Base-by-base conservation (phyloP, 2,888 invertebrate genomes). In the Hyposoter didymator region DNA sequence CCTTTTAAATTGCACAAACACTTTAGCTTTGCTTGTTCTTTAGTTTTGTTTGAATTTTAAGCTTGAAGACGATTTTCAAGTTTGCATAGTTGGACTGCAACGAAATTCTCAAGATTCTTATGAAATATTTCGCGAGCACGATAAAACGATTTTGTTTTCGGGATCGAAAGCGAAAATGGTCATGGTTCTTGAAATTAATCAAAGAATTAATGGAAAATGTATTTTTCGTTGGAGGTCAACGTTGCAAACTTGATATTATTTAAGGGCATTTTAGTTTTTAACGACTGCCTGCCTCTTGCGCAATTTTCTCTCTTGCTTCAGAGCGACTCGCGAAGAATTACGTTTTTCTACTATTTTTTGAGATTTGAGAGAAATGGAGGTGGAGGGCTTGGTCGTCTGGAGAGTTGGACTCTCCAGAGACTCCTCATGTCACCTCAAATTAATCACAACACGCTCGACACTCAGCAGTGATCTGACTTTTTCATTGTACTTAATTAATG, bases 401-500 rank as follows among this genome's bases (percentile, higher is more conserved):
- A 89, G 90, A 84, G 87, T 85, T 19, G 78, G 67, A 45, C 85
- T 88, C 90, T 88, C 90, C 90, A 91, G 91, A 35, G 82, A 62
- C 75, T 88, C 90, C 90, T 93, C 91, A 87, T 94, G 95, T 95
- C 95, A 95, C 94, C 95, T 95, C 78, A 94, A 92, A 85, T 93
- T 93, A 94, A 97, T 96, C 88, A 96, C 94, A 88, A 97, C 96
- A 87, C 96, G 96, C 94, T 98, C 97, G 84, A 98, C 97, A 93
- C 97, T 97, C 90, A 98, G 95, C 92, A 98, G 95, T 94, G 97
- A 96, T 90, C 96, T 96, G 89, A 98, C 97, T 93, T 96, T 97
- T 91, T 98, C 97, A 90, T 97, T 98, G 94, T 98, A 97, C 92
- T 97, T 96, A 88, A 98, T 96, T 81, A 98, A 95, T 75, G 97